A percentile compares a stretch with the other conserved stretches of the same genome.
These are phyloP conservation scores for Hydropsyche tenuis DNA, from an alignment of 1,140 invertebrate genomes.

Conservation along the genomic window DNA sequence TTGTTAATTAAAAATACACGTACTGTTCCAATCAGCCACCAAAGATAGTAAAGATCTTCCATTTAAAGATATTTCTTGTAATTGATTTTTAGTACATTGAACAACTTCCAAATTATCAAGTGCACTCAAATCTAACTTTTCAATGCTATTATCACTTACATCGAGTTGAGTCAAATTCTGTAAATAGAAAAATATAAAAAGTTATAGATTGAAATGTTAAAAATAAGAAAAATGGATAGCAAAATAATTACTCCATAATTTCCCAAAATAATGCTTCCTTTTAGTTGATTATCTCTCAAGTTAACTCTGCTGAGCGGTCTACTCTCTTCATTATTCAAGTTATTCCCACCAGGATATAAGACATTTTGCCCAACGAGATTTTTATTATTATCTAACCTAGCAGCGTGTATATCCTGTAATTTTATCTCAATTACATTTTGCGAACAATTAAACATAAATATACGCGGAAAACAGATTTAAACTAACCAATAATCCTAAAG, in stretches of 20 bases:
- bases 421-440: not conserved
- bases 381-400: conserved; percentile 44
- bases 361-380: conserved; percentile 42
- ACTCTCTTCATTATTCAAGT: conserved; percentile 41
- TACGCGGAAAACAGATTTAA: not conserved
- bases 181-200: conserved; percentile 43
- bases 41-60: conserved; percentile 71
- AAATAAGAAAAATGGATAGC: not conserved
- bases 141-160: conserved; percentile 80
- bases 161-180: conserved; percentile 76
- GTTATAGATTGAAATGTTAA: not conserved
- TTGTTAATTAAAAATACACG: conserved; percentile 51
- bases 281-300: conserved; percentile 75
- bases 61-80: conserved; percentile 73
- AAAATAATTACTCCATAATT: conserved; percentile 78
- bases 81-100: conserved; percentile 74
- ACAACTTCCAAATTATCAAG: conserved; percentile 73
- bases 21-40: conserved; percentile 79
- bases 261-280: conserved; percentile 82
- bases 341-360: conserved; percentile 37
- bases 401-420: conserved; percentile 46
- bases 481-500: conserved; percentile 51
- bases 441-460: not conserved
- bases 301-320: conserved; percentile 72
- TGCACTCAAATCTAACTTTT: conserved; percentile 75